Evolutionary conservation across 2,888 invertebrate genomes (phyloP).

Genomic region (Heteromurus nitidus): DNA sequence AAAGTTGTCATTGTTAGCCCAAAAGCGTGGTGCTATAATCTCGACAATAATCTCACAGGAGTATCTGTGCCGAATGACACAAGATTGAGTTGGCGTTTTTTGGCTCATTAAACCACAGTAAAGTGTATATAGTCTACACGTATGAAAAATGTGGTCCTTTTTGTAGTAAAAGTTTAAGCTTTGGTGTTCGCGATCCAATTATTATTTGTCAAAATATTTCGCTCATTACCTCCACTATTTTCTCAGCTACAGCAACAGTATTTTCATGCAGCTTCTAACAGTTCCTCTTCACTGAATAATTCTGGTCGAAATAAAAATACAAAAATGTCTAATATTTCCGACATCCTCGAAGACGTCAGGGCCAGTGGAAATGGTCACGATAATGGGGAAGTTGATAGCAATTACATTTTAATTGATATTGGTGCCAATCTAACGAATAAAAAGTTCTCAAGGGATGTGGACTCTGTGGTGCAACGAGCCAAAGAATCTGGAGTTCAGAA

Average conservation of each 20-base stretch:
- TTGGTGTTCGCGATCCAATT: no score
- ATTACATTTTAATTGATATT: slow-evolving; percentile 91
- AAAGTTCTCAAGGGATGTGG: slow-evolving; percentile 93
- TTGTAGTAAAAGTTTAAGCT: neutral
- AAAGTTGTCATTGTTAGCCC: slow-evolving; percentile 36
- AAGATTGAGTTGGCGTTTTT: neutral
- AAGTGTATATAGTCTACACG: neutral
- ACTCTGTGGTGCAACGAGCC: slow-evolving; percentile 92
- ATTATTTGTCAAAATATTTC: neutral
- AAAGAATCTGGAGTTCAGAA: slow-evolving; percentile 96
- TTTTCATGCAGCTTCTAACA: slow-evolving; percentile 26
- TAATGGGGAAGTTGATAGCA: slow-evolving; percentile 79
- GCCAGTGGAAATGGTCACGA: slow-evolving; percentile 31
- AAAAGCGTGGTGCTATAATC: neutral
- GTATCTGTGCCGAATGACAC: neutral
- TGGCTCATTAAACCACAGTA: neutral
- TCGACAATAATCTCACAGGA: no score
- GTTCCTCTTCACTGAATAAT: neutral
- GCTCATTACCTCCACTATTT: no score
- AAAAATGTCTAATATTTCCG: slow-evolving; percentile 42
- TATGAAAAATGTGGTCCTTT: no score
- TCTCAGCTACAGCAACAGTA: slow-evolving; percentile 1
- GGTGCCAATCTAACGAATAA: slow-evolving; percentile 96
- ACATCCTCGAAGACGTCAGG: slow-evolving; percentile 26
- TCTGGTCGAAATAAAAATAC: neutral